These are phyloP conservation scores for Pollenia griseotomentosa DNA, from an alignment of 2,888 invertebrate species.

Conservation along the genomic window DNA sequence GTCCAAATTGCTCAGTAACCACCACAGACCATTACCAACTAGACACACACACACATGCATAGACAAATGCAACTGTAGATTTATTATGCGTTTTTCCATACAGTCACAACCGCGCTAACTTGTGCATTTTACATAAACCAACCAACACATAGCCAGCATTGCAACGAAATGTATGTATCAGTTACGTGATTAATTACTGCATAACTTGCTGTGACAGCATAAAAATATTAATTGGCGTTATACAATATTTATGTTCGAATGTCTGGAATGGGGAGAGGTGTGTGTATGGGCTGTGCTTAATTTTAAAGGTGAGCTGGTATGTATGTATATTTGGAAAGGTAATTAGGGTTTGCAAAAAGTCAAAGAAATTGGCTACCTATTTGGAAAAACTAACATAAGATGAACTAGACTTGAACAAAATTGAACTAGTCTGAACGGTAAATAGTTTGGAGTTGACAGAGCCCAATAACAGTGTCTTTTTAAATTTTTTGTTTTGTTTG, in stretches of 20 bases:
- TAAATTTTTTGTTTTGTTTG: too few species aligned
- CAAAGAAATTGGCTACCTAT: not conserved
- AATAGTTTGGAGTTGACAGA: too few species aligned
- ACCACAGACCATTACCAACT: conserved; percentile 14
- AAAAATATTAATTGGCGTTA: conserved; percentile 73
- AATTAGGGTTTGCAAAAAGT: conserved; percentile 17
- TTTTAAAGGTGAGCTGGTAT: not conserved
- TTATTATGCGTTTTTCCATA: not conserved
- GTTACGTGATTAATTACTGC: conserved; percentile 73
- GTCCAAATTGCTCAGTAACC: conserved; percentile 12
- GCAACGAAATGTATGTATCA: conserved; percentile 47
- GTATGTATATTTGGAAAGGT: not conserved
- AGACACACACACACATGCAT: not conserved
- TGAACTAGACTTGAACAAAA: too few species aligned
- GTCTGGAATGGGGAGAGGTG: not conserved
- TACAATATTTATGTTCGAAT: conserved; percentile 48
- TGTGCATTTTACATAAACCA: not conserved
- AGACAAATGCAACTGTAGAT: not conserved
- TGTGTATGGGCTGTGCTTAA: not conserved
- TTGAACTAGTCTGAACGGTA: too few species aligned
- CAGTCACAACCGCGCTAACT: not conserved
- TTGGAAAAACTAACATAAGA: too few species aligned
- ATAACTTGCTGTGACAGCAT: conserved; percentile 72
- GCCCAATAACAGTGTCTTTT: too few species aligned
- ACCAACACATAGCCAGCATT: conserved; percentile 7